Conservation (phyloP, 2,888 invertebrate species). For the Trileptium ribeirensis region DNA sequence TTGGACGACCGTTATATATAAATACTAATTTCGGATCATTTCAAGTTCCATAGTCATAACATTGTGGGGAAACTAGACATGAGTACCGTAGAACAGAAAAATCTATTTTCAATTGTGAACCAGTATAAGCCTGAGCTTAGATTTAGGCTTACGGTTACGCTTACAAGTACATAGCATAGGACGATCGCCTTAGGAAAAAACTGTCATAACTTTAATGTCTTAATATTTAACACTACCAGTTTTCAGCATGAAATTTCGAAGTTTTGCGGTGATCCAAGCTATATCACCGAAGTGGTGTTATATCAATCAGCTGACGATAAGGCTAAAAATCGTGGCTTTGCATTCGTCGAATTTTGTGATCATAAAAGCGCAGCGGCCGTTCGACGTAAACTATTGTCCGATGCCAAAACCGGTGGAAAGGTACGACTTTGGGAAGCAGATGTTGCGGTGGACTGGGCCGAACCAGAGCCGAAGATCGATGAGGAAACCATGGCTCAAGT, state of each 20-base stretch:
- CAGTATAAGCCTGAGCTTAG: too few species aligned
- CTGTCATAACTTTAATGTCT: too few species aligned
- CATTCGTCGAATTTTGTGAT: conserved; percentile 71
- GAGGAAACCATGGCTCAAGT: conserved; percentile 63
- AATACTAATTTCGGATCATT: too few species aligned
- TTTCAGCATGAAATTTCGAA: not conserved
- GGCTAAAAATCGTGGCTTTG: conserved; percentile 68
- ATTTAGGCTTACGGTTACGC: too few species aligned
- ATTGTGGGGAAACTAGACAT: too few species aligned
- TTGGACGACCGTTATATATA: too few species aligned
- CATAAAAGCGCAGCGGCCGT: conserved; percentile 57
- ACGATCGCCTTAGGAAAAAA: too few species aligned
- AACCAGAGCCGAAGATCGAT: conserved; percentile 69
- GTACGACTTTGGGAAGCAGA: conserved; percentile 11
- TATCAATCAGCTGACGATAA: conserved; percentile 61
- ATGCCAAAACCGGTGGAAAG: not conserved
- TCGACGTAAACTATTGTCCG: conserved; percentile 46
- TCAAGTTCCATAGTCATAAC: too few species aligned
- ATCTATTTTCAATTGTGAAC: too few species aligned
- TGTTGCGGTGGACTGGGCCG: conserved; percentile 13
- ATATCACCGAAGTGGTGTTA: conserved; percentile 58
- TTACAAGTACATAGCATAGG: too few species aligned
- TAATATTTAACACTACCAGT: not conserved
- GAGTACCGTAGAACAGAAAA: too few species aligned
- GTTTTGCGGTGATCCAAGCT: not conserved